These are phyloP conservation scores for Cuniculus paca DNA, from an alignment of 2,797 vertebrate genomes.

Conservation along the genomic window DNA sequence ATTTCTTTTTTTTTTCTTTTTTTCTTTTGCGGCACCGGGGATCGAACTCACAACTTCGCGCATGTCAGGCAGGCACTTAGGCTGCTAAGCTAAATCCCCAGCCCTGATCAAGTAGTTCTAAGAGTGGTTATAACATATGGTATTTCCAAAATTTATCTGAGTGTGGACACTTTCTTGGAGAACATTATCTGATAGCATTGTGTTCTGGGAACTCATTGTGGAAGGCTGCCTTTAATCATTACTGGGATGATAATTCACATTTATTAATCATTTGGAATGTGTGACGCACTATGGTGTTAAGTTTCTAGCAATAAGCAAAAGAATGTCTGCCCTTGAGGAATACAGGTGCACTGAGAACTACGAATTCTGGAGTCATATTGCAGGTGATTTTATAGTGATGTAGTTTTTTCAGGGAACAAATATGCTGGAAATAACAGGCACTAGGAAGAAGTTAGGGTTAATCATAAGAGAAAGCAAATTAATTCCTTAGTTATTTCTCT, in stretches of 20 bases:
- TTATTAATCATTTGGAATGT: slow-evolving; percentile 1
- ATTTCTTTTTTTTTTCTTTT: no score
- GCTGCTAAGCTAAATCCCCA: no score
- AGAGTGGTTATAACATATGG: neutral
- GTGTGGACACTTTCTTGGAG: neutral
- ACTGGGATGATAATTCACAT: neutral
- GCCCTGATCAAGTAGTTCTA: neutral
- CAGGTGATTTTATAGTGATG: neutral
- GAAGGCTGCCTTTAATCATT: neutral
- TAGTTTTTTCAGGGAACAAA: neutral
- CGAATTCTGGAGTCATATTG: neutral
- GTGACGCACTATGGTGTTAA: neutral
- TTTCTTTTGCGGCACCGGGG: no score
- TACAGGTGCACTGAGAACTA: neutral
- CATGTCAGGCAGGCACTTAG: no score
- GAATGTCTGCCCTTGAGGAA: neutral
- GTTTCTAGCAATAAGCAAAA: neutral
- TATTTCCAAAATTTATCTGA: neutral
- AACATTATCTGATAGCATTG: neutral
- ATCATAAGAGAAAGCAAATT: neutral
- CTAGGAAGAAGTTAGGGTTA: neutral
- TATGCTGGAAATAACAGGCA: neutral
- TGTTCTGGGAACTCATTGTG: slow-evolving; percentile 5
- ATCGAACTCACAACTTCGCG: no score
- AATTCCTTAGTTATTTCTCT: neutral